Conservation (phyloP, 2,113 vertebrate genomes). For the Anarhynchus alexandrinus region DNA sequence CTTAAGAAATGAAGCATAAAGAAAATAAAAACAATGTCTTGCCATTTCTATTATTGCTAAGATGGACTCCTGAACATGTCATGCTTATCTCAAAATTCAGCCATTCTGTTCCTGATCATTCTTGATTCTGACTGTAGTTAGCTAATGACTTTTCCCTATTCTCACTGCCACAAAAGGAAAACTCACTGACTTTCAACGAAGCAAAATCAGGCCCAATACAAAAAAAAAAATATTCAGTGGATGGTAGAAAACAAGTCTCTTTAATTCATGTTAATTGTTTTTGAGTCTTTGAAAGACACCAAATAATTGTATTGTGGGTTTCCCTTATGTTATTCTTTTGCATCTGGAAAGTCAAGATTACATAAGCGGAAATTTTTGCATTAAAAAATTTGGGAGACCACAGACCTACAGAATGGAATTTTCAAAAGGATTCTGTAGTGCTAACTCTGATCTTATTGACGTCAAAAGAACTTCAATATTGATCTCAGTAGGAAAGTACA, state of each 20-base stretch:
- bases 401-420: background rate
- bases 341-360: background rate
- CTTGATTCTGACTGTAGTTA: background rate
- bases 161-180: background rate
- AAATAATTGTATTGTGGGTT: background rate
- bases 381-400: background rate
- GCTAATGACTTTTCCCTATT: background rate
- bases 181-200: background rate
- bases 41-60: background rate
- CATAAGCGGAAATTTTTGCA: background rate
- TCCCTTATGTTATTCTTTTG: background rate
- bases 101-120: background rate
- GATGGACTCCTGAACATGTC: background rate
- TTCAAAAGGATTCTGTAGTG: background rate
- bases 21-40: background rate
- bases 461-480: background rate
- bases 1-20: background rate
- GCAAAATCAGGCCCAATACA: background rate
- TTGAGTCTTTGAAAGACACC: background rate
- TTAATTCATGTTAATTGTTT: background rate
- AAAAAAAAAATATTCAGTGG: background rate
- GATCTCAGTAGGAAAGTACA: background rate
- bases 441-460: background rate
- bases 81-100: background rate
- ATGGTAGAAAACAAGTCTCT: background rate